Conservation (phyloP, 2,888 invertebrate genomes). For the Crepidodera aurea region DNA sequence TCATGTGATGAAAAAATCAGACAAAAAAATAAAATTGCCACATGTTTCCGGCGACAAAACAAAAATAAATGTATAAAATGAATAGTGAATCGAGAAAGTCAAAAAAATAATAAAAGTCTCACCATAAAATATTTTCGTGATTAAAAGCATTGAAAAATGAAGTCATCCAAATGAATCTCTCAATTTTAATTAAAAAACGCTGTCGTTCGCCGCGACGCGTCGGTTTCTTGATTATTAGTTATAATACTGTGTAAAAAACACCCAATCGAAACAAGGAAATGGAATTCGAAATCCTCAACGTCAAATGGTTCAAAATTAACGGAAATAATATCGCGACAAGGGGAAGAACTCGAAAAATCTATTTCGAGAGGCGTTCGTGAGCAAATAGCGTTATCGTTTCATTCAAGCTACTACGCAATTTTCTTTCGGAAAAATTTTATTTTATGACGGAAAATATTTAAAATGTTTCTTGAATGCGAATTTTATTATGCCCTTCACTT, state of each 20-base stretch:
- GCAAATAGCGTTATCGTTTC: slow-evolving; percentile 29
- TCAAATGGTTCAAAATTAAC: slow-evolving; percentile 44
- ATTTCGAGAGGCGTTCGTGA: slow-evolving; percentile 25
- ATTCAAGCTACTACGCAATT: slow-evolving; percentile 23
- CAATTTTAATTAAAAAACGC: slow-evolving; percentile 10
- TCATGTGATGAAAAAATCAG: too few species aligned
- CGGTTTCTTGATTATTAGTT: slow-evolving; percentile 12
- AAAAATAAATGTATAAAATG: too few species aligned
- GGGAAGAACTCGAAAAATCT: slow-evolving; percentile 26
- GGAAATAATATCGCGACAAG: slow-evolving; percentile 43
- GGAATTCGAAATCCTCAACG: slow-evolving; percentile 41
- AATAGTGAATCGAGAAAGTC: too few species aligned
- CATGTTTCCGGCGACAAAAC: too few species aligned
- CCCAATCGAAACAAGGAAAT: slow-evolving; percentile 44
- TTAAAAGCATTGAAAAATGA: too few species aligned
- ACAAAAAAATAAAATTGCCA: too few species aligned
- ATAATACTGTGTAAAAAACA: slow-evolving; percentile 23
- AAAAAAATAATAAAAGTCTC: too few species aligned
- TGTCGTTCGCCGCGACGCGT: not conserved
- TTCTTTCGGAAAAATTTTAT: slow-evolving; percentile 17
- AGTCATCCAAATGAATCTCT: not conserved
- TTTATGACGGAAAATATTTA: slow-evolving; percentile 15
- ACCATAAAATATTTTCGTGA: too few species aligned
- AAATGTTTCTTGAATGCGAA: slow-evolving; percentile 5
- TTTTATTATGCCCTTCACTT: slow-evolving; percentile 1